phyloP scores from a whole-genome alignment of 2,797 vertebrate species.

The Phataginus tricuspis region DNA sequence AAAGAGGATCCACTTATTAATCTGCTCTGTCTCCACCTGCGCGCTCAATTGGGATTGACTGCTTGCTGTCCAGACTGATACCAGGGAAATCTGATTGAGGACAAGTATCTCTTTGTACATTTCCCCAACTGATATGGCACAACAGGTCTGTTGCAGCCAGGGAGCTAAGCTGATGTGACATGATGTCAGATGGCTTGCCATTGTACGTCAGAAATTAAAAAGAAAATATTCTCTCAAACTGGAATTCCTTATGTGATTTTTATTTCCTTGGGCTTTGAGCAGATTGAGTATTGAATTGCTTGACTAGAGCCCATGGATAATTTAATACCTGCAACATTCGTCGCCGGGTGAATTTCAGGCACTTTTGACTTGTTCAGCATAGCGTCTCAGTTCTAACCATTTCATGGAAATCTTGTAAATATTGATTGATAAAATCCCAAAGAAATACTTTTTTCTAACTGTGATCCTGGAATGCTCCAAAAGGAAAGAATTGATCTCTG shows the following conservation, averaged over 20 bases:
- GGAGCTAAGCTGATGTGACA: constrained; percentile 76
- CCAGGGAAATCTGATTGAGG: constrained; percentile 75
- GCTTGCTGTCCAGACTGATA: constrained; percentile 79
- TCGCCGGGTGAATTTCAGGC: constrained; percentile 80
- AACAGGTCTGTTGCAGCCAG: constrained; percentile 63
- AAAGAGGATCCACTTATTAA: constrained; percentile 83
- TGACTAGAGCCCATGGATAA: constrained; percentile 79
- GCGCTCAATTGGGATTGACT: constrained; percentile 86
- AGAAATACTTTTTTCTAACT: constrained; percentile 68
- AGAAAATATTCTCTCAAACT: constrained; percentile 80
- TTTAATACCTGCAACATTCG: constrained; percentile 79
- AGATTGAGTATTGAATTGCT: constrained; percentile 82
- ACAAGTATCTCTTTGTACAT: constrained; percentile 72
- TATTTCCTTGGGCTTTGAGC: constrained; percentile 79
- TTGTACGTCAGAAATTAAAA: constrained; percentile 82
- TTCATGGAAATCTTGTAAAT: constrained; percentile 84
- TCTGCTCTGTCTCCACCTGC: constrained; percentile 80
- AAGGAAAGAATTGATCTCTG: background rate
- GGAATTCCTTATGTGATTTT: constrained; percentile 81
- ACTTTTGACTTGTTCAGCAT: constrained; percentile 82
- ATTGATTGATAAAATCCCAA: constrained; percentile 80
- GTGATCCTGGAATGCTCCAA: constrained; percentile 52
- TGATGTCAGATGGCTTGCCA: constrained; percentile 78
- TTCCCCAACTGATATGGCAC: constrained; percentile 40
- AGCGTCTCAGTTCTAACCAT: constrained; percentile 71